These are phyloP conservation scores for Scaeva pyrastri DNA, from an alignment of 2,888 invertebrate species.

Conservation along the genomic window DNA sequence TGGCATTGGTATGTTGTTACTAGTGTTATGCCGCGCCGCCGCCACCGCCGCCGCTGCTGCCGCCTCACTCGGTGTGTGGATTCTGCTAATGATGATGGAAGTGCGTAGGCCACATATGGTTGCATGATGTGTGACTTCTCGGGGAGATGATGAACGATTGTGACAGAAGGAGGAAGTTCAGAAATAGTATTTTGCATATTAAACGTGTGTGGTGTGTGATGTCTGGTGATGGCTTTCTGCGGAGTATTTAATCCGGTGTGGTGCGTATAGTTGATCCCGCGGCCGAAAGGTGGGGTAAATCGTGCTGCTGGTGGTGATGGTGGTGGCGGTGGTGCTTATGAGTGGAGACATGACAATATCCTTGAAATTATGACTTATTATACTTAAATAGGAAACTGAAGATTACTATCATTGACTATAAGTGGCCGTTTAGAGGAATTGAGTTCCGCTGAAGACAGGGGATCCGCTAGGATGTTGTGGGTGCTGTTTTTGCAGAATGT, in stretches of 20 bases:
- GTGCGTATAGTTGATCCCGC: slow-evolving; percentile 20
- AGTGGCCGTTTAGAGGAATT: not conserved
- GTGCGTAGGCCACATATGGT: slow-evolving; percentile 76
- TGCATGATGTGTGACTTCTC: slow-evolving; percentile 67
- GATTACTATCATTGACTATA: slow-evolving; percentile 20
- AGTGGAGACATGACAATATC: slow-evolving; percentile 52
- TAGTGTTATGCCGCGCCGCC: too few relatives aligned
- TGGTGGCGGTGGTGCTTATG: not conserved
- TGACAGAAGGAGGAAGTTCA: slow-evolving; percentile 65
- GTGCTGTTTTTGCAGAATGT: not conserved
- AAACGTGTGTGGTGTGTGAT: slow-evolving; percentile 55
- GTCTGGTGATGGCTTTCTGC: not conserved
- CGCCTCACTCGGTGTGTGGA: slow-evolving; percentile 33
- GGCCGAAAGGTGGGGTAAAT: slow-evolving; percentile 47
- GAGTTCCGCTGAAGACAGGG: not conserved
- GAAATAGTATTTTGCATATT: slow-evolving; percentile 58
- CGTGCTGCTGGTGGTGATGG: too few relatives aligned
- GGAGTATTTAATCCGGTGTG: slow-evolving; percentile 38
- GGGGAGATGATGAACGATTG: slow-evolving; percentile 37
- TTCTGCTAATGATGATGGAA: slow-evolving; percentile 72
- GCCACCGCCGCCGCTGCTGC: not conserved
- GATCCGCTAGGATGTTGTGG: not conserved
- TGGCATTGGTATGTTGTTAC: slow-evolving; percentile 10
- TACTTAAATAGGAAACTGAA: not conserved
- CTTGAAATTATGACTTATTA: slow-evolving; percentile 60